Conservation (phyloP, 2,888 invertebrate species). For the Scaptomyza reducta region DNA sequence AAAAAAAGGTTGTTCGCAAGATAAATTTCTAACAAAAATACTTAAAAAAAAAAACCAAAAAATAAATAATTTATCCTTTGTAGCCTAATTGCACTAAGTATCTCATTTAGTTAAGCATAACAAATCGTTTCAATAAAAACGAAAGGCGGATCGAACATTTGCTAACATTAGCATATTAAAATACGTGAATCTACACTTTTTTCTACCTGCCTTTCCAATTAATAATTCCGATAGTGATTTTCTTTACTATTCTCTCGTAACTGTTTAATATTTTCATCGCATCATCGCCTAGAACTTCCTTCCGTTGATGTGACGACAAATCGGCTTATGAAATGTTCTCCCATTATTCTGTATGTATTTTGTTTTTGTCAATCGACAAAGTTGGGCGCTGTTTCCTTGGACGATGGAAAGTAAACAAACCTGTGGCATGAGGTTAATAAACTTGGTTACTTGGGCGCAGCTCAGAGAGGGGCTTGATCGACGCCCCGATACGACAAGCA, state of each 20-base stretch:
- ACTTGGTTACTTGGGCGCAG: slow-evolving; percentile 44
- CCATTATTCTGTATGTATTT: neutral
- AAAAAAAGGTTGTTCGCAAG: too few relatives aligned
- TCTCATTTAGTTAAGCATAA: neutral
- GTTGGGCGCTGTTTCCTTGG: neutral
- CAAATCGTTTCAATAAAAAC: too few relatives aligned
- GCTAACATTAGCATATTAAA: slow-evolving; percentile 55
- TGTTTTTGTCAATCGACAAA: slow-evolving; percentile 17
- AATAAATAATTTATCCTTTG: neutral
- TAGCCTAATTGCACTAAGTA: neutral
- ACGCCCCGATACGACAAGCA: slow-evolving; percentile 28
- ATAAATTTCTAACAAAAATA: too few relatives aligned
- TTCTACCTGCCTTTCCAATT: slow-evolving; percentile 36
- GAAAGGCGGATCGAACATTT: neutral
- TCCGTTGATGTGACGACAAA: slow-evolving; percentile 58
- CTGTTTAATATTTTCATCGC: slow-evolving; percentile 62
- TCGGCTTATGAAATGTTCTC: slow-evolving; percentile 62
- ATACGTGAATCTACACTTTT: slow-evolving; percentile 42
- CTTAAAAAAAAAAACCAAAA: too few relatives aligned
- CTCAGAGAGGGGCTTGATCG: slow-evolving; percentile 50
- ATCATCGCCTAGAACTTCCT: slow-evolving; percentile 68
- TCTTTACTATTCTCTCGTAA: slow-evolving; percentile 4
- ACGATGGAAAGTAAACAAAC: slow-evolving; percentile 43
- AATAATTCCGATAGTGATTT: slow-evolving; percentile 44
- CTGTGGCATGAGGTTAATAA: slow-evolving; percentile 66